These are phyloP conservation scores for Eristalis pertinax DNA, from an alignment of 2,888 invertebrate genomes.

Conservation along the genomic window DNA sequence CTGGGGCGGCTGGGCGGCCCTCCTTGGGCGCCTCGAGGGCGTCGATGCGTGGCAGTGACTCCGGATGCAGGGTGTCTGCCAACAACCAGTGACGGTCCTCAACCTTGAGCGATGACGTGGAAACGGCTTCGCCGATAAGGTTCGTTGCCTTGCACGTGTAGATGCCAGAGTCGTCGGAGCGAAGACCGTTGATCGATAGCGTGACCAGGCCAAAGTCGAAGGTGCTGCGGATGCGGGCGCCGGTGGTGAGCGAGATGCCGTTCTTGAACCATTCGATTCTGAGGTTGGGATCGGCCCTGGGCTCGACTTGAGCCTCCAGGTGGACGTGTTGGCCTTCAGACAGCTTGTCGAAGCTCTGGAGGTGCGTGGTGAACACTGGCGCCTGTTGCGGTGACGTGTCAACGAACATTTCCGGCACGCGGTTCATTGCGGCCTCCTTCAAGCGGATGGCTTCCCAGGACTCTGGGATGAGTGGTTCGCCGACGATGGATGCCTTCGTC, in stretches of 20 bases:
- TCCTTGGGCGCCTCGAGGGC: slow-evolving; percentile 91
- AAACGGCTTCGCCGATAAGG: slow-evolving; percentile 95
- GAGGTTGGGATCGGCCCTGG: slow-evolving; percentile 93
- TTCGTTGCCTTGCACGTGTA: slow-evolving; percentile 98
- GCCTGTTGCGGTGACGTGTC: slow-evolving; percentile 94
- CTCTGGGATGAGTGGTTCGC: slow-evolving; percentile 93
- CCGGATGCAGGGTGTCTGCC: slow-evolving; percentile 93
- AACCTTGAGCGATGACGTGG: slow-evolving; percentile 94
- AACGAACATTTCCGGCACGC: slow-evolving; percentile 93
- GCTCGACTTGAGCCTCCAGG: slow-evolving; percentile 95
- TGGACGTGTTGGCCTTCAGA: slow-evolving; percentile 93
- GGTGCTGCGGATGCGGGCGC: slow-evolving; percentile 94
- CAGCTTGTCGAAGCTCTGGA: slow-evolving; percentile 91
- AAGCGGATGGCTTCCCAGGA: slow-evolving; percentile 95
- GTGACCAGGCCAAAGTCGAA: slow-evolving; percentile 99
- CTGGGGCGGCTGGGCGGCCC: slow-evolving; percentile 86
- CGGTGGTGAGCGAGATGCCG: slow-evolving; percentile 91
- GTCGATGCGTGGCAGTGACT: slow-evolving; percentile 92
- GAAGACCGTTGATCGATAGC: slow-evolving; percentile 91
- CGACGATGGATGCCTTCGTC: slow-evolving; percentile 89
- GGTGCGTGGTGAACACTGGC: slow-evolving; percentile 96
- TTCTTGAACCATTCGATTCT: slow-evolving; percentile 96
- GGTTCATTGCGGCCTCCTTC: slow-evolving; percentile 95
- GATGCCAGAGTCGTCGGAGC: slow-evolving; percentile 95
- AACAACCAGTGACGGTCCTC: slow-evolving; percentile 94